Percentiles rank a stretch among this genome's conserved stretches.
phyloP scores from a whole-genome alignment of 2,888 invertebrate species.

The Drosophila sordidapex region DNA sequence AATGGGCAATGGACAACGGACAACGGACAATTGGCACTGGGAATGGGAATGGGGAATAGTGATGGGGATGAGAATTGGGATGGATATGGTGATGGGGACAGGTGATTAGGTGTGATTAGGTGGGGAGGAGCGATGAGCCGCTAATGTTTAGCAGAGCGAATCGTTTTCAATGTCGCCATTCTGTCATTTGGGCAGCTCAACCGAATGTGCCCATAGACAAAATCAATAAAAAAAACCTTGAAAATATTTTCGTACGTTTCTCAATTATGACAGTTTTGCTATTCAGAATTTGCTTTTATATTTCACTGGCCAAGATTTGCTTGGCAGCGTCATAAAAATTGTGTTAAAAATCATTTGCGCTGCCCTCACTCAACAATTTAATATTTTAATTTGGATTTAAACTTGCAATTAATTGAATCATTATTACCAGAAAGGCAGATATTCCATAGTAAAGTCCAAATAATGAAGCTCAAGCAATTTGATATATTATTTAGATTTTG shows the following conservation, averaged over 20 bases:
- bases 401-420: not conserved
- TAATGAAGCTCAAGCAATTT: not conserved
- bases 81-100: not conserved
- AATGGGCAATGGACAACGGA: not conserved
- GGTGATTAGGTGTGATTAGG: slow-evolving; percentile 24
- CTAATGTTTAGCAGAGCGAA: slow-evolving; percentile 44
- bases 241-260: slow-evolving; percentile 43
- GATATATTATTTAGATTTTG: not conserved
- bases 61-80: not conserved
- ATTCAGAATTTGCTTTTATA: slow-evolving; percentile 24
- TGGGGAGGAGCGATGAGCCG: slow-evolving; percentile 24
- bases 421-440: not conserved
- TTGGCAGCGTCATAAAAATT: not conserved
- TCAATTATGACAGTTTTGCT: slow-evolving; percentile 51
- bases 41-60: not conserved
- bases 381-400: not conserved
- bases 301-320: slow-evolving; percentile 6
- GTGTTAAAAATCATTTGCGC: not conserved
- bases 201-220: slow-evolving; percentile 34
- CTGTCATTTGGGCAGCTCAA: not conserved
- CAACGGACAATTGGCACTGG: not conserved
- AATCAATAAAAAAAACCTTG: slow-evolving; percentile 69
- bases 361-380: not conserved
- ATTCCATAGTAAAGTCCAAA: not conserved
- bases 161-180: slow-evolving; percentile 28